Percentiles rank a stretch among this genome's conserved stretches.
Evolutionary conservation across 2,797 vertebrate genomes (phyloP).

Genomic region (Thamnophis elegans): DNA sequence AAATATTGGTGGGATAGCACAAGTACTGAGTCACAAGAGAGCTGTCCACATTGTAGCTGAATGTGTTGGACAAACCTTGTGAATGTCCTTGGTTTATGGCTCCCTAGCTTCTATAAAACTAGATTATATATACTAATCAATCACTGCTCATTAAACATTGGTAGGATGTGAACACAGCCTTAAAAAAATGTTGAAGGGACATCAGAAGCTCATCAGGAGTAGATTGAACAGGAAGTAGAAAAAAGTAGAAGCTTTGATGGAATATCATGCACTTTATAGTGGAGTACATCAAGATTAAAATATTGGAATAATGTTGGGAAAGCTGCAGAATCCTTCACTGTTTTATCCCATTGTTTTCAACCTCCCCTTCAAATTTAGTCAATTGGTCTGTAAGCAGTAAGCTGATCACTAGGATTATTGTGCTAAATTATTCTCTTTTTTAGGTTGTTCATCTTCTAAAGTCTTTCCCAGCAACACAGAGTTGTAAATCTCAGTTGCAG

Average conservation of each 20-base stretch:
- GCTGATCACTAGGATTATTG: not conserved
- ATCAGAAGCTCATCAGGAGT: not conserved
- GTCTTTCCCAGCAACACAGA: not conserved
- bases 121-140: not conserved
- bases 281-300: not conserved
- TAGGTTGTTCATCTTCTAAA: slow-evolving; percentile 20
- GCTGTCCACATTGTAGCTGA: not conserved
- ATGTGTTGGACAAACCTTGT: not conserved
- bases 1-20: not conserved
- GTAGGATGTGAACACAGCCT: not conserved
- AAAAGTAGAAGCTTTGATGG: not conserved
- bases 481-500: rapidly evolving
- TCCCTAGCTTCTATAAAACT: not conserved
- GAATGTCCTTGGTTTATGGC: not conserved
- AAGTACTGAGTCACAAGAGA: not conserved
- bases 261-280: not conserved
- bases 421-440: not conserved
- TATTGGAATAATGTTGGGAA: not conserved
- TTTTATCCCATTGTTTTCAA: not conserved
- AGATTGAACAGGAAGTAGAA: not conserved
- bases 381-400: not conserved
- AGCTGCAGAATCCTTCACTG: not conserved
- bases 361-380: not conserved
- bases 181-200: not conserved
- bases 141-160: not conserved